These are phyloP conservation scores for Drosophila bocqueti DNA, from an alignment of 1,140 invertebrate species.

Conservation along the genomic window DNA sequence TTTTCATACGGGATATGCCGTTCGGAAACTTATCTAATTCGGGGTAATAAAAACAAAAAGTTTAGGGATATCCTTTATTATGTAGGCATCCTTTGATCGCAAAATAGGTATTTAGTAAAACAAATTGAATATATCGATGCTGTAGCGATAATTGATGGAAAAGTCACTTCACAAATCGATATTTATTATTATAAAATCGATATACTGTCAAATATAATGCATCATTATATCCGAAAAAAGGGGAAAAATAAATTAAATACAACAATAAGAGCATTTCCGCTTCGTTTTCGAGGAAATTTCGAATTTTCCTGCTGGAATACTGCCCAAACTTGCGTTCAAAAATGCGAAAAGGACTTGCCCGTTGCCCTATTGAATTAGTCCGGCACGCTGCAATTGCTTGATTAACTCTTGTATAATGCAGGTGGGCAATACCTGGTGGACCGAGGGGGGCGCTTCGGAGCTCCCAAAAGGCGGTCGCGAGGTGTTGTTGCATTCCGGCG, in stretches of 20 bases:
- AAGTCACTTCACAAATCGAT: no score
- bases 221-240: no score
- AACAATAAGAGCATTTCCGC: background rate
- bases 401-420: conserved; percentile 45
- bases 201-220: no score
- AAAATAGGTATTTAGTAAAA: no score
- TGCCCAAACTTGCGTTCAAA: conserved; percentile 8
- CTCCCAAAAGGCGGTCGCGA: background rate
- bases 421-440: conserved; percentile 4
- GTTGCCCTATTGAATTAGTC: conserved; percentile 60
- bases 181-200: no score
- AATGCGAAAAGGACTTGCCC: conserved; percentile 12
- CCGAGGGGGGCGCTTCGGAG: no score
- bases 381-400: conserved; percentile 45
- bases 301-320: background rate
- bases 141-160: no score
- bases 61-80: background rate
- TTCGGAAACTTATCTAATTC: background rate
- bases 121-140: no score
- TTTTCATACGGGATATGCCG: conserved; percentile 20
- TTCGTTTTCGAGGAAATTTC: background rate
- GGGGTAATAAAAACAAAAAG: background rate
- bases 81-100: no score
- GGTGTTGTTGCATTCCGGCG: conserved; percentile 20
- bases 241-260: no score